Conservation (phyloP, 2,888 invertebrate genomes). For the Himalopsyche japonica region DNA sequence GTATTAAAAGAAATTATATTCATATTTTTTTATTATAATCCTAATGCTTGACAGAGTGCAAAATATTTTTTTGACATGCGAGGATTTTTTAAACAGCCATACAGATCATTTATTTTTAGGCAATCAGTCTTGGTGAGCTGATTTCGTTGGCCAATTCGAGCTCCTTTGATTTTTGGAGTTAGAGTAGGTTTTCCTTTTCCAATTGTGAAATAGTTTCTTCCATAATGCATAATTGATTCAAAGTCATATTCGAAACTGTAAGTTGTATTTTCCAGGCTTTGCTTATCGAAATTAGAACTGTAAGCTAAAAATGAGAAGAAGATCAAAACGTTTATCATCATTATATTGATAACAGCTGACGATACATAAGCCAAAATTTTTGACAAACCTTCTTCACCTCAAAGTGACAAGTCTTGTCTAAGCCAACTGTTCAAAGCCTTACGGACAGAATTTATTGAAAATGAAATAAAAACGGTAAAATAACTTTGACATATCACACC, state of each 20-base stretch:
- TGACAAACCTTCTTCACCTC: not conserved
- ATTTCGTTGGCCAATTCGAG: constrained; percentile 65
- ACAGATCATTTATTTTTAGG: constrained; percentile 68
- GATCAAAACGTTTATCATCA: not conserved
- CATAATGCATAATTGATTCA: constrained; percentile 81
- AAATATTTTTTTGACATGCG: constrained; percentile 58
- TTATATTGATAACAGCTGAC: not conserved
- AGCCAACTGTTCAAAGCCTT: not conserved
- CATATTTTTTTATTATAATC: constrained; percentile 1
- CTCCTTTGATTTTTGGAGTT: constrained; percentile 60
- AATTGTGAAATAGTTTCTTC: constrained; percentile 66
- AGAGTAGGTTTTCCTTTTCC: constrained; percentile 65
- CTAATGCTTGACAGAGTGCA: constrained; percentile 51
- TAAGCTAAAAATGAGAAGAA: constrained; percentile 53
- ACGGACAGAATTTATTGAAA: no score
- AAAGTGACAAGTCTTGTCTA: no score
- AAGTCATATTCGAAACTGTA: constrained; percentile 75
- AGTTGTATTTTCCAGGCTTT: constrained; percentile 65
- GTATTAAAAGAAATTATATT: no score
- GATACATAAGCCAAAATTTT: not conserved
- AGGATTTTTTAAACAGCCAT: constrained; percentile 62
- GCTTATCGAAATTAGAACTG: constrained; percentile 66
- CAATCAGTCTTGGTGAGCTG: constrained; percentile 69
- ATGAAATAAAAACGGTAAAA: no score
- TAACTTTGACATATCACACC: no score